phyloP scores from a whole-genome alignment of 2,888 invertebrate species.

The Melipona beecheii region DNA sequence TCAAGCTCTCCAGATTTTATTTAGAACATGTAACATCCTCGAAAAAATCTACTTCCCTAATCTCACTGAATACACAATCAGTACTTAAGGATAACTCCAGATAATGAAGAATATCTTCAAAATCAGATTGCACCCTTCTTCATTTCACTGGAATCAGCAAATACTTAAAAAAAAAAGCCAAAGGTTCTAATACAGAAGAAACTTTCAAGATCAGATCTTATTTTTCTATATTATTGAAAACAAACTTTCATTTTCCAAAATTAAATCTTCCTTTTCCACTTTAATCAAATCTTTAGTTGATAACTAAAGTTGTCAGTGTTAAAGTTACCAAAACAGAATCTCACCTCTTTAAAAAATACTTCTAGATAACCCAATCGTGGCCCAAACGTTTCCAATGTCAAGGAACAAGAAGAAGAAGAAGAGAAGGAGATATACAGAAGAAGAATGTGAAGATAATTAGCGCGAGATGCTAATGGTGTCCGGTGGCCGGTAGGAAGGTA shows the following conservation, averaged over 20 bases:
- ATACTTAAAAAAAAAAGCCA: too few species aligned
- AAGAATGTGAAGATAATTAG: not conserved
- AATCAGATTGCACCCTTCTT: not conserved
- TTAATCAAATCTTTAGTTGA: not conserved
- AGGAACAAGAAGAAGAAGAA: not conserved
- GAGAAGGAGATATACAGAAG: not conserved
- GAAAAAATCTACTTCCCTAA: not conserved
- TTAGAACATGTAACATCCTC: not conserved
- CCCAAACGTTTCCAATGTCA: not conserved
- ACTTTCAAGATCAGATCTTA: not conserved
- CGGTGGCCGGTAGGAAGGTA: slow-evolving; percentile 78
- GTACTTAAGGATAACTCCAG: not conserved
- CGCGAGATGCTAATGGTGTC: not conserved
- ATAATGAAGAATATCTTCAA: not conserved
- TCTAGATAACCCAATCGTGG: not conserved
- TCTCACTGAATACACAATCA: not conserved
- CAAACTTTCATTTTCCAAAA: not conserved
- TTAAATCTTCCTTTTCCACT: not conserved
- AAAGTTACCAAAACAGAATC: not conserved
- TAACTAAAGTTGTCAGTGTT: too few species aligned
- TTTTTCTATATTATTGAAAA: not conserved
- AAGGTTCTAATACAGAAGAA: not conserved
- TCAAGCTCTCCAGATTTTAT: not conserved
- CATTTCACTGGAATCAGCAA: too few species aligned
- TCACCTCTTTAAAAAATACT: not conserved